Evolutionary conservation across 2,888 invertebrate species (phyloP).

Genomic region (Bruchidius siliquastri): DNA sequence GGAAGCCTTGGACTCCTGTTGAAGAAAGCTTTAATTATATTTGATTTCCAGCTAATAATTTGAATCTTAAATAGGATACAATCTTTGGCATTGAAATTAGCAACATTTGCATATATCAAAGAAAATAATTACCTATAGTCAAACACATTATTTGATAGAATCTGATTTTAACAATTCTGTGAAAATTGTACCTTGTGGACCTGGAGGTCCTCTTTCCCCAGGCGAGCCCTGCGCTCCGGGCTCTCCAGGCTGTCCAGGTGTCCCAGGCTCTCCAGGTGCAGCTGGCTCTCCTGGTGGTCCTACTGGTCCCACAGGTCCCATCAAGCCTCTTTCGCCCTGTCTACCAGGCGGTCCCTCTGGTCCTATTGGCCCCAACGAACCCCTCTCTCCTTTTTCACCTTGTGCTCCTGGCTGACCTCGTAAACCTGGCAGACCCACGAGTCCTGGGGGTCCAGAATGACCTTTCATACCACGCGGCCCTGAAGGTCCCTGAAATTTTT

Average conservation of each 20-base stretch:
- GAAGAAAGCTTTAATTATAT: neutral
- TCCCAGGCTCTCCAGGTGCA: conserved; percentile 72
- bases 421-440: conserved; percentile 67
- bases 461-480: conserved; percentile 68
- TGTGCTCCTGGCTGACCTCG: conserved; percentile 62
- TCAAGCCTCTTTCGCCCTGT: conserved; percentile 66
- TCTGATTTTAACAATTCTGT: too few relatives aligned
- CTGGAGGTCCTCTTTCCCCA: conserved; percentile 71
- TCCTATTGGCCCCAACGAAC: conserved; percentile 62
- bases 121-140: too few relatives aligned
- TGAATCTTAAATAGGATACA: too few relatives aligned
- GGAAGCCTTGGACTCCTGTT: conserved; percentile 62
- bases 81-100: too few relatives aligned
- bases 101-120: too few relatives aligned
- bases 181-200: conserved; percentile 53
- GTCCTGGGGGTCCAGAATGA: conserved; percentile 64
- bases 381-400: conserved; percentile 75
- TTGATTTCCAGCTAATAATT: too few relatives aligned
- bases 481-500: conserved; percentile 55
- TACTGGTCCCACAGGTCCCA: conserved; percentile 68
- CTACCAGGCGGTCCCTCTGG: conserved; percentile 72
- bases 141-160: too few relatives aligned
- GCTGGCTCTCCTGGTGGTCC: conserved; percentile 80
- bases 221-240: conserved; percentile 65
- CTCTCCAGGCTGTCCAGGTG: conserved; percentile 69